Evolutionary conservation across 2,113 vertebrate genomes (phyloP).

Genomic region (Bujurquina vittata): DNA sequence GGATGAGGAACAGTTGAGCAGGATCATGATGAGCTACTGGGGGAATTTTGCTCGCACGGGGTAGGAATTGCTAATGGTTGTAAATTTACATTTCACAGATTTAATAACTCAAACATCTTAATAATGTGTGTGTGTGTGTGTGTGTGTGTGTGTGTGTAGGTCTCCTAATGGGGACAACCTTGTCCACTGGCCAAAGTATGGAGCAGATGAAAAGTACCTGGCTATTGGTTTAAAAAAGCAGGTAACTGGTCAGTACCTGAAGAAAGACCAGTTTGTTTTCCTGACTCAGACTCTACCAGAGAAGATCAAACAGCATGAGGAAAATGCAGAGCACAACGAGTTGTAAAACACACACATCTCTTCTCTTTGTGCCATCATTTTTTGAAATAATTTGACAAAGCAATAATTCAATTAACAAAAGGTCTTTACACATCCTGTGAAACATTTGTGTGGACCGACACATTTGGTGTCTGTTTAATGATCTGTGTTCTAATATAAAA

Average conservation of each 20-base stretch:
- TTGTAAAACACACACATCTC: slow-evolving; percentile 40
- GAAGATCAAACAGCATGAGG: slow-evolving; percentile 33
- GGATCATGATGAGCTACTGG: slow-evolving; percentile 79
- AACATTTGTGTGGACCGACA: background rate
- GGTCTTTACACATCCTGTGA: background rate
- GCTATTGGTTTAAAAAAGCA: slow-evolving; percentile 66
- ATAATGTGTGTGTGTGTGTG: background rate
- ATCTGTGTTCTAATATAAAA: background rate
- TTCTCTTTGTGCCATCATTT: background rate
- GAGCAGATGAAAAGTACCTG: slow-evolving; percentile 60
- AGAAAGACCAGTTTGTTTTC: slow-evolving; percentile 64
- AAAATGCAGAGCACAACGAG: slow-evolving; percentile 61
- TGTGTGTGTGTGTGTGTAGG: too few relatives aligned
- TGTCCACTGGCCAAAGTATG: too few relatives aligned
- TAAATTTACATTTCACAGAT: background rate
- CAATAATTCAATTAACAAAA: background rate
- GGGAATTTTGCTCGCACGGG: slow-evolving; percentile 80
- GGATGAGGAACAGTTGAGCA: slow-evolving; percentile 67
- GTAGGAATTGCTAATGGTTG: slow-evolving; percentile 25
- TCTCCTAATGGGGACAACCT: too few relatives aligned
- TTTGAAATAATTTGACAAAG: background rate
- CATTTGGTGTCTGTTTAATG: background rate
- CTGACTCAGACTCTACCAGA: slow-evolving; percentile 74
- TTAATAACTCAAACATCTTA: background rate
- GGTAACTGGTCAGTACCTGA: slow-evolving; percentile 61